Conservation (phyloP, 2,113 vertebrate genomes). For the Arothron firmamentum region DNA sequence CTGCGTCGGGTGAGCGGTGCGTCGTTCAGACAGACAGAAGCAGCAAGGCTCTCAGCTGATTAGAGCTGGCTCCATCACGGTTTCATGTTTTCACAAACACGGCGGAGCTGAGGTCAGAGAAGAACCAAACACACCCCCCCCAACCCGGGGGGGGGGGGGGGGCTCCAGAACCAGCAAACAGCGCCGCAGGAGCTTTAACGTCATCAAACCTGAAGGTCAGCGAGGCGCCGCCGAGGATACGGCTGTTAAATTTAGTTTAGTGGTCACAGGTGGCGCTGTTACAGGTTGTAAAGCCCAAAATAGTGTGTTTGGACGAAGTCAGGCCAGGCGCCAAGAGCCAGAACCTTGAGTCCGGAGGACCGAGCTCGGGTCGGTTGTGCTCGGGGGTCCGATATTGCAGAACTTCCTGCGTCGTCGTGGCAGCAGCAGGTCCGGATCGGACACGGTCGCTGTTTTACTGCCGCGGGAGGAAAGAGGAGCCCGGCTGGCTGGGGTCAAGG, state of each 20-base stretch:
- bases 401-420: conserved; percentile 11
- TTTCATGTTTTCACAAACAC: no score
- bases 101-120: neutral
- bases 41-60: no score
- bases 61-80: no score
- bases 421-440: conserved; percentile 13
- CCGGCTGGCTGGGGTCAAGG: conserved; percentile 20
- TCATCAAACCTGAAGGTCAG: neutral
- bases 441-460: conserved; percentile 36
- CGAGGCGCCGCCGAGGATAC: neutral
- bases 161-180: neutral
- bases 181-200: neutral
- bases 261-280: neutral
- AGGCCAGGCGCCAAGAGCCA: neutral
- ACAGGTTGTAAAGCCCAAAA: conserved; percentile 22
- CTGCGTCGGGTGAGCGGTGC: no score
- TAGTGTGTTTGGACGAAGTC: conserved; percentile 14
- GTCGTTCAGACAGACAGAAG: no score
- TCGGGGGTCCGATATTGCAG: no score
- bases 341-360: no score
- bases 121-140: neutral
- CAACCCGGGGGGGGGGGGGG: no score
- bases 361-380: no score
- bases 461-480: conserved; percentile 43
- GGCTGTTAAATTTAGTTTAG: conserved; percentile 10